phyloP scores from a whole-genome alignment of 2,113 vertebrate species.

The Orientallactaga bullata region DNA sequence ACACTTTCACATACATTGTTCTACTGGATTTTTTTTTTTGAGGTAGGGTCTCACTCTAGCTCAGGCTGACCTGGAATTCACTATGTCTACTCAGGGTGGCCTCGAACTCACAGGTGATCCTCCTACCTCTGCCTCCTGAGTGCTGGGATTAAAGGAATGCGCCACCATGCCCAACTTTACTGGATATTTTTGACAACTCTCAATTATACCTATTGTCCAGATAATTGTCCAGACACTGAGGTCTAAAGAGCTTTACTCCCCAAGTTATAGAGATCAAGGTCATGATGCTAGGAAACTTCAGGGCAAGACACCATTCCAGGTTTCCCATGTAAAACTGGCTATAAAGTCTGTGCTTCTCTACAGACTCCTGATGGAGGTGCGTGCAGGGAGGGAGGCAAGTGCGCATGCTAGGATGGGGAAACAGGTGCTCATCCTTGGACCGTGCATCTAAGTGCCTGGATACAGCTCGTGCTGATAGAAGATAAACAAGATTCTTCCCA shows the following conservation, averaged over 20 bases:
- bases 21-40: neutral
- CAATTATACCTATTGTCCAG: neutral
- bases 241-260: neutral
- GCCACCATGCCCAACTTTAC: too few relatives aligned
- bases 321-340: neutral
- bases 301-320: neutral
- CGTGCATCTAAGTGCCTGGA: neutral
- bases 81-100: too few relatives aligned
- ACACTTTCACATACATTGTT: neutral
- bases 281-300: neutral
- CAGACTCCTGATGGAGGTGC: neutral
- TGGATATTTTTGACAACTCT: neutral
- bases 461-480: neutral
- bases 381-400: neutral
- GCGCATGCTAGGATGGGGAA: neutral
- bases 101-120: too few relatives aligned
- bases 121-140: too few relatives aligned
- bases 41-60: too few relatives aligned
- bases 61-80: too few relatives aligned
- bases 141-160: too few relatives aligned
- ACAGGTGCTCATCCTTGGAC: neutral
- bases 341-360: neutral
- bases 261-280: neutral
- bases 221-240: neutral
- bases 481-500: neutral